Evolutionary conservation across 2,888 invertebrate genomes (phyloP).

Genomic region (Athrips mouffetella): DNA sequence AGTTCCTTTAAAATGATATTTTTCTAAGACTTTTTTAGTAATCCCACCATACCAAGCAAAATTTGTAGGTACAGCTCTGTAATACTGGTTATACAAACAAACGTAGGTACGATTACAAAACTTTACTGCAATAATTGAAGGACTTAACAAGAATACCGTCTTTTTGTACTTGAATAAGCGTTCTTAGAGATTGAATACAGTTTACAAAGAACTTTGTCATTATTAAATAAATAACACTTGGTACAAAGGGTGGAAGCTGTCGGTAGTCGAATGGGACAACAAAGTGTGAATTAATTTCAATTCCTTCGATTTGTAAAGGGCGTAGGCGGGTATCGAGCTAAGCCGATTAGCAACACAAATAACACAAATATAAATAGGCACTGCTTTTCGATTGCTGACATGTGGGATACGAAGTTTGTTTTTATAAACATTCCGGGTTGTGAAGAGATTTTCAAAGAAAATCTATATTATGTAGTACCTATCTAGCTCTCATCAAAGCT

Average conservation of each 20-base stretch:
- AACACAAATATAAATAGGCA: conserved; percentile 30
- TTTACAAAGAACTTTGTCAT: conserved; percentile 61
- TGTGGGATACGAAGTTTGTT: conserved; percentile 53
- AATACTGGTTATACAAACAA: no score
- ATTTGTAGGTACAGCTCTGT: no score
- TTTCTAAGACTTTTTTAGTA: no score
- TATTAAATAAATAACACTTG: conserved; percentile 71
- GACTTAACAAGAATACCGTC: no score
- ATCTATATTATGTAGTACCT: no score
- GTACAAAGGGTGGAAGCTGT: conserved; percentile 54
- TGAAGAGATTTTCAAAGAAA: neutral
- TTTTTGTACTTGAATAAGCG: no score
- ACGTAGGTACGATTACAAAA: no score
- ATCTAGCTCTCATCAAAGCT: neutral
- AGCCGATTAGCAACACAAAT: conserved; percentile 75
- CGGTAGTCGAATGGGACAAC: conserved; percentile 71
- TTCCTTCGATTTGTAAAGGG: conserved; percentile 63
- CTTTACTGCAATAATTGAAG: no score
- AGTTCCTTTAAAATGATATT: no score
- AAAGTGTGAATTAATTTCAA: conserved; percentile 75
- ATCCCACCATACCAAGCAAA: no score
- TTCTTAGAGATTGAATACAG: conserved; percentile 57
- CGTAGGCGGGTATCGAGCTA: conserved; percentile 50
- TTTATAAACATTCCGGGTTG: conserved; percentile 31
- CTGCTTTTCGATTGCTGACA: conserved; percentile 45